Evolutionary conservation across 1,140 invertebrate species (phyloP).

Genomic region (Fopius arisanus): DNA sequence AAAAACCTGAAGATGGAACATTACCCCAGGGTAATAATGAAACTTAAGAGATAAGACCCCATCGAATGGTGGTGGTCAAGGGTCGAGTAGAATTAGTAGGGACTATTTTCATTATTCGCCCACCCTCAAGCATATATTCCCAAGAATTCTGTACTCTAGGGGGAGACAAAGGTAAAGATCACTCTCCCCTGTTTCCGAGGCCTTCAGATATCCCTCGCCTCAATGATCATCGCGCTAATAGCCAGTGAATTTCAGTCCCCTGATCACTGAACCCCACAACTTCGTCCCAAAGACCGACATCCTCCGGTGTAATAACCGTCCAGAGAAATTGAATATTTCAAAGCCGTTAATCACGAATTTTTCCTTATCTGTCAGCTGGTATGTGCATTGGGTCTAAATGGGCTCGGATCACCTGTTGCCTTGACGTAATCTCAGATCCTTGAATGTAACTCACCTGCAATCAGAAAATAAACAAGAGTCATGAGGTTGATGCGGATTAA

Average conservation of each 20-base stretch:
- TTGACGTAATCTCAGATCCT: not conserved
- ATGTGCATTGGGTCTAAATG: not conserved
- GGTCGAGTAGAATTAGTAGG: slow-evolving; percentile 52
- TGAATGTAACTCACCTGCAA: not conserved
- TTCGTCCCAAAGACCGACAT: not conserved
- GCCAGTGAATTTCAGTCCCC: not conserved
- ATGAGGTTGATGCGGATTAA: not conserved
- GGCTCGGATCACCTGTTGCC: not conserved
- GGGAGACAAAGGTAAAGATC: not conserved
- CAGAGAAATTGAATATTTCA: not conserved
- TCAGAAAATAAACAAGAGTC: not conserved
- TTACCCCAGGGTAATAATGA: slow-evolving; percentile 29
- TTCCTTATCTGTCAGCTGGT: not conserved
- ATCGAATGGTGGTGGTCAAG: slow-evolving; percentile 44
- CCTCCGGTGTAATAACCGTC: not conserved
- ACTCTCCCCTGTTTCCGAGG: not conserved
- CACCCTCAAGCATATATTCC: slow-evolving; percentile 34
- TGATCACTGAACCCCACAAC: not conserved
- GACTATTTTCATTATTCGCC: slow-evolving; percentile 54
- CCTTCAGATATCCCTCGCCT: not conserved
- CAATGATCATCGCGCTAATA: not conserved
- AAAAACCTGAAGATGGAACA: not conserved
- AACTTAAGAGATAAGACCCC: slow-evolving; percentile 20
- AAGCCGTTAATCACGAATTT: not conserved
- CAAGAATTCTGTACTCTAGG: slow-evolving; percentile 20